A percentile compares a stretch with the other conserved stretches of the same genome.
Evolutionary conservation across 2,113 vertebrate genomes (phyloP).

Genomic region (Dipodomys stephensi): DNA sequence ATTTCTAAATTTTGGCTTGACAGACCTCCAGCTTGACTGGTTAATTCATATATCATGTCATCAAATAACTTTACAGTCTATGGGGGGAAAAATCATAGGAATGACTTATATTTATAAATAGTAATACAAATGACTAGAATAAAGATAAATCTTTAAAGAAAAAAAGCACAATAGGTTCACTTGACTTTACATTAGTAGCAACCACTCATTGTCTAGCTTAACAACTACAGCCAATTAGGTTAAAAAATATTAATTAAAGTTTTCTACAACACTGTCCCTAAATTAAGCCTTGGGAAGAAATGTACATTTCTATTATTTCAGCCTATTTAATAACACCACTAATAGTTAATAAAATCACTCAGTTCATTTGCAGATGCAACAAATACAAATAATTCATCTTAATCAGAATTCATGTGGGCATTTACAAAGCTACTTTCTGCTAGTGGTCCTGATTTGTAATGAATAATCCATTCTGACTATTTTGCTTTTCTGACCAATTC

Average conservation of each 20-base stretch:
- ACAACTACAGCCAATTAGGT: neutral
- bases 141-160: neutral
- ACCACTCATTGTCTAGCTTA: neutral
- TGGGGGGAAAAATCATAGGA: conserved; percentile 71
- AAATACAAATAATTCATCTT: neutral
- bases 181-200: conserved; percentile 49
- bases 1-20: conserved; percentile 93
- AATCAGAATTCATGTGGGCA: neutral
- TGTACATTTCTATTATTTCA: conserved; percentile 23
- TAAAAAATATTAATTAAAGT: neutral
- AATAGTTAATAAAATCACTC: neutral
- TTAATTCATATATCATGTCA: conserved; percentile 91
- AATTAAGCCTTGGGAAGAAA: neutral
- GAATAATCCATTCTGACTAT: neutral
- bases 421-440: neutral
- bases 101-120: neutral
- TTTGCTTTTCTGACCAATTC: neutral
- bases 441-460: neutral
- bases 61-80: conserved; percentile 92
- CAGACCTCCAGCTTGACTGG: conserved; percentile 89
- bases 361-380: neutral
- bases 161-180: neutral
- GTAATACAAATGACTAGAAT: conserved; percentile 44
- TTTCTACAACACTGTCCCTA: neutral
- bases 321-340: conserved; percentile 15